Evolutionary conservation across 2,797 vertebrate species (phyloP), one percentile per base, ranked within the genome.

Genomic region (Avahi laniger): DNA sequence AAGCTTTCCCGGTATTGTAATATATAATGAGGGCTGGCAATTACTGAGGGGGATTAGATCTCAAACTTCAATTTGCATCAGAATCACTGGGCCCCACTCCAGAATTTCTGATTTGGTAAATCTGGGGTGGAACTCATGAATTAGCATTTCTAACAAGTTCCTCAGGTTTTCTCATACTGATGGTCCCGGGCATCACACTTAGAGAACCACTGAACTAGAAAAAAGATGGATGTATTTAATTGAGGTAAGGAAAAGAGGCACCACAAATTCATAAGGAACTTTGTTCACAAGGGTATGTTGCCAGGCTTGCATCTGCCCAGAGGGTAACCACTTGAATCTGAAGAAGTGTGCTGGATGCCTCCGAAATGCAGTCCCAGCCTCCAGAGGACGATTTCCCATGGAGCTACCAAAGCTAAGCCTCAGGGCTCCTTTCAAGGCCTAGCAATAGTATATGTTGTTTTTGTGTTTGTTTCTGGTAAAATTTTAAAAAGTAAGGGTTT

Each of bases 71-170:
- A 13, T 46, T 48, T 89, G n/a, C 43, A 75, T 30, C 82, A 73
- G 35, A 67, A 94, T 41, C 52, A 69, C 14, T 78, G 81, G 48
- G 35, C 11, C 30, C 61, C 11, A n/a, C 43, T 70, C n/a, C 80
- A 80, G 78, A 80, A 93, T 63, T 63, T 93, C 63, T 4, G 5
- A 38, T 82, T 57, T 54, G 26, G 38, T 28, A 46, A 73, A 69
- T 59, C 69, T 12, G 41, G 30, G 28, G 20, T 63, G 11, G 43
- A 41, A 61, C 38, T 41, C 26, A 35, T 43, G 28, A 76, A 78
- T 87, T 15, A 85, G 43, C 57, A 86, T 46, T 83, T 80, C 81
- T 86, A 93, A 86, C 35, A 90, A 69, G 26, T 78, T 89, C 33
- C 43, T 67, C 84, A 67, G 41, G 12, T 28, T 28, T 22, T 46